A percentile compares a stretch with the other conserved stretches of the same genome.
Conservation (phyloP, 2,797 vertebrate species). For the Clarias pachynema region DNA sequence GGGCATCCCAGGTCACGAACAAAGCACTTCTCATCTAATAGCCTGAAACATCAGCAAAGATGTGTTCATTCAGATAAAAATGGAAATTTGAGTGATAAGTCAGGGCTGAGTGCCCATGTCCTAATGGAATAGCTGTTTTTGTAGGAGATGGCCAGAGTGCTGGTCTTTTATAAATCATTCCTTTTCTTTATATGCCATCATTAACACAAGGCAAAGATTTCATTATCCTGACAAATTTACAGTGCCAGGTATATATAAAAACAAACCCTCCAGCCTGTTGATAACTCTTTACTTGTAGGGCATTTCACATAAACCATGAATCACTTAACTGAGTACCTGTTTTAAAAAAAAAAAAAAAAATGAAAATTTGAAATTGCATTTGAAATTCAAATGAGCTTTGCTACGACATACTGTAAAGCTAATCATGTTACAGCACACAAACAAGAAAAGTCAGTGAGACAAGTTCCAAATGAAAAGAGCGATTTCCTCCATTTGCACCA, state of each 20-base stretch:
- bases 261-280: slow-evolving; percentile 43
- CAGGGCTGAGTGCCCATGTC: slow-evolving; percentile 33
- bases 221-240: slow-evolving; percentile 58
- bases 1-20: neutral
- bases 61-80: slow-evolving; percentile 42
- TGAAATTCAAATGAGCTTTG: slow-evolving; percentile 61
- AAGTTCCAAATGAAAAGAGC: slow-evolving; percentile 51
- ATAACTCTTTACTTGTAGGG: slow-evolving; percentile 54
- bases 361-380: slow-evolving; percentile 35
- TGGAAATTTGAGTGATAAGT: slow-evolving; percentile 7
- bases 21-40: slow-evolving; percentile 11
- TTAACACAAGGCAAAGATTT: slow-evolving; percentile 26
- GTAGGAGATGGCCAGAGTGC: slow-evolving; percentile 17
- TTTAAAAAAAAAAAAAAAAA: slow-evolving; percentile 20
- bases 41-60: slow-evolving; percentile 50
- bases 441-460: slow-evolving; percentile 38
- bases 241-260: slow-evolving; percentile 12
- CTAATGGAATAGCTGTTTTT: slow-evolving; percentile 61
- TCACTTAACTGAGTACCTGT: slow-evolving; percentile 17
- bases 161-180: neutral
- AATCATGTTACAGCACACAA: slow-evolving; percentile 52
- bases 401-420: slow-evolving; percentile 56
- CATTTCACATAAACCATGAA: neutral
- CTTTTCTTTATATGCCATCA: neutral
- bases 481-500: slow-evolving; percentile 40